Base-by-base conservation (phyloP, 53 echinoderm and acorn worm genomes). In the Luidia sarsii region DNA sequence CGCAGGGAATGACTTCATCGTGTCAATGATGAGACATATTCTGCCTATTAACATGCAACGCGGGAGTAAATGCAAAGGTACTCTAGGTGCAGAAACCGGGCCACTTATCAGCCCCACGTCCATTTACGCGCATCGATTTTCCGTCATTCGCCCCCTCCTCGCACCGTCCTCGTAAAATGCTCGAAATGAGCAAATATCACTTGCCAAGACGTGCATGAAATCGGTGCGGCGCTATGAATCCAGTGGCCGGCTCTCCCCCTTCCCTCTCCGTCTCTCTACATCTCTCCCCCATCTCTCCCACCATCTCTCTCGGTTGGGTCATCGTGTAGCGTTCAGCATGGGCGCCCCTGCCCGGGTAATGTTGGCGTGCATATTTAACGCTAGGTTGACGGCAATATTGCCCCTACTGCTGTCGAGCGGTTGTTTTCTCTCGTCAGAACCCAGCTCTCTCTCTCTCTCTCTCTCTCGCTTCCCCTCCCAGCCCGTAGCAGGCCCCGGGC, bases 41-140 rank as follows among this genome's bases (percentile, higher is more conserved):
- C 60, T 83, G 59, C 49, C 68, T 82, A 82, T 83, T 83, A 56
- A 83, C 33, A 83, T 83, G 70, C 71, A 70, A 70, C 21, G 23
- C 59, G 21, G 61, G 70, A 32, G 33, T 69, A 70, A 83, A 83
- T 70, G 83, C 71, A 41, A 41, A 83, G 70, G 60, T 50, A 83
- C 83, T 83, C 70, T 70, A 70, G 70, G 57, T 70, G 83, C 33
- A 70, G 70, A 83, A 83, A 70, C 70, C 62, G 83, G 83, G 59
- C 57, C 83, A 83, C 83, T 83, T 83, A 83, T 57, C 67, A 65
- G 61, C 57, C 70, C 83, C 35, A 70, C 70, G 83, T 83, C 83
- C 83, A 83, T 83, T 83, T 83, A 83, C 70, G 70, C 48, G 62
- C 70, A 83, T 83, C 83, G 83, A 83, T 83, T 83, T 83, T 60